phyloP scores from a whole-genome alignment of 1,140 invertebrate species.

The Paracyclopina nana region DNA sequence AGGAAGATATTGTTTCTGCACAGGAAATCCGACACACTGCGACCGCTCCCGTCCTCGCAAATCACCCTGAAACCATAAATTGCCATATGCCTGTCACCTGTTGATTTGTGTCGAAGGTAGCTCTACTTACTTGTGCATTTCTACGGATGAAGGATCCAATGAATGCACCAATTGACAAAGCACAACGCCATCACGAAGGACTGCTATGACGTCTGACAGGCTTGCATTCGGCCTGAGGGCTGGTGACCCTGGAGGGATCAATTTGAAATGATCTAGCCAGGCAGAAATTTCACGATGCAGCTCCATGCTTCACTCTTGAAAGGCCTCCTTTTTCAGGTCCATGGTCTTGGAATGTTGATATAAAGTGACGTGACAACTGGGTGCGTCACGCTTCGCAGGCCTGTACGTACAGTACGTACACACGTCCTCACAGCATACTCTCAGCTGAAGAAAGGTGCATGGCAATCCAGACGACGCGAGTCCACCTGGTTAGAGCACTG shows the following conservation, averaged over 20 bases:
- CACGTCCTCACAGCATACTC: no score
- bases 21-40: slow-evolving; percentile 9
- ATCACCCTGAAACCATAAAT: neutral
- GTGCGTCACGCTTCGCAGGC: no score
- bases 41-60: no score
- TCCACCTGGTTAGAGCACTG: no score
- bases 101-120: neutral
- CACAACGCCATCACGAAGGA: slow-evolving; percentile 11
- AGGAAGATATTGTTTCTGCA: slow-evolving; percentile 16
- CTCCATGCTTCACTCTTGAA: slow-evolving; percentile 16
- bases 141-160: slow-evolving; percentile 11
- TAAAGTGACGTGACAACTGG: no score
- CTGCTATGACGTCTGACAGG: neutral
- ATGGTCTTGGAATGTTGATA: no score
- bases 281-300: neutral
- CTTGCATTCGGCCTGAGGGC: neutral
- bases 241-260: neutral
- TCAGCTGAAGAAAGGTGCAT: no score
- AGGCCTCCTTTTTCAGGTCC: no score
- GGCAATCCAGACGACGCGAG: no score
- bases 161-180: slow-evolving; percentile 14
- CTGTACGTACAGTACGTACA: no score
- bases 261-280: slow-evolving; percentile 6
- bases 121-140: slow-evolving; percentile 12
- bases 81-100: neutral